Evolutionary conservation across 2,113 vertebrate genomes (phyloP).

Genomic region (Hemiprocne comata): DNA sequence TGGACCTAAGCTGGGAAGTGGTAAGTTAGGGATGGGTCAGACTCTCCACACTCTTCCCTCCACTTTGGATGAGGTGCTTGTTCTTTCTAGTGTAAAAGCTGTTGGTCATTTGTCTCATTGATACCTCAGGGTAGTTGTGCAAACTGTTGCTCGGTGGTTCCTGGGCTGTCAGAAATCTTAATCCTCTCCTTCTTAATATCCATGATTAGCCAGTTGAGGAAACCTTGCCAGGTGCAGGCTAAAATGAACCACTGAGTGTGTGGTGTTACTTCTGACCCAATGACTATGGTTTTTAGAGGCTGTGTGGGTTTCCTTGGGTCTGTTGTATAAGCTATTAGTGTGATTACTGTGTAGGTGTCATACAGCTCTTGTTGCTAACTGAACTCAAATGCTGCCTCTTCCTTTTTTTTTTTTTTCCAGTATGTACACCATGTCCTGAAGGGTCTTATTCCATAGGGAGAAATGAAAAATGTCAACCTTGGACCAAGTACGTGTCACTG

Average conservation of each 20-base stretch:
- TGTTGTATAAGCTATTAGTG: not conserved
- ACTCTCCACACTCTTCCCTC: not conserved
- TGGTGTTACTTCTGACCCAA: not conserved
- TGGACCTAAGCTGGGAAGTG: rapidly evolving
- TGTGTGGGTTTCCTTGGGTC: not conserved
- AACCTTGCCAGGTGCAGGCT: not conserved
- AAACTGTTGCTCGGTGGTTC: not conserved
- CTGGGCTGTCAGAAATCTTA: not conserved
- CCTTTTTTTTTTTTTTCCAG: conserved; percentile 30
- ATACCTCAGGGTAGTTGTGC: not conserved
- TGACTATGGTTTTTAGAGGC: not conserved
- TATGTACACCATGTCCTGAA: conserved; percentile 60
- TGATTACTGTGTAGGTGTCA: not conserved
- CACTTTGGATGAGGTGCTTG: too few species aligned
- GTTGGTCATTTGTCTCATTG: not conserved
- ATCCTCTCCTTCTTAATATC: not conserved
- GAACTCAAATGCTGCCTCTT: not conserved
- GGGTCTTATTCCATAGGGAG: conserved; percentile 69
- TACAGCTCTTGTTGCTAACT: not conserved
- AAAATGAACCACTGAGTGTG: not conserved
- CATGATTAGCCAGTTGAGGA: not conserved
- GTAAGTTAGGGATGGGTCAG: not conserved
- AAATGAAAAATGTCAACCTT: conserved; percentile 65
- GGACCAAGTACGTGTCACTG: conserved; percentile 75
- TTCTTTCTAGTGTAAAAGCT: not conserved